Evolutionary conservation across 2,888 invertebrate genomes (phyloP).

Genomic region (Pandemis corylana): DNA sequence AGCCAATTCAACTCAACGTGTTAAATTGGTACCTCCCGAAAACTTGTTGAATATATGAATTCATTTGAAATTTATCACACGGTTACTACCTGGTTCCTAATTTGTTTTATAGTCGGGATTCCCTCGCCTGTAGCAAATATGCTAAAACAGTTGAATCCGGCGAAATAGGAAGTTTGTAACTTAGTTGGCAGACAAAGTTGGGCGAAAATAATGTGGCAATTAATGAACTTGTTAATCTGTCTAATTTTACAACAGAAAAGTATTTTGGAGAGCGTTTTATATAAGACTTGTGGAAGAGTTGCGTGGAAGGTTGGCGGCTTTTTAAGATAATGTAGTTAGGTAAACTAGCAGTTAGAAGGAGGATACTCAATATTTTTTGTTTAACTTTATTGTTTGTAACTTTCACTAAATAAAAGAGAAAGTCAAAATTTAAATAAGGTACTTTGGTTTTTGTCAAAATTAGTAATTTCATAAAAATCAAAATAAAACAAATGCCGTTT

Average conservation of each 20-base stretch:
- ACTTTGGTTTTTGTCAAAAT: too few relatives aligned
- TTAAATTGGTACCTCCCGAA: neutral
- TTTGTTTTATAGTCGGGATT: neutral
- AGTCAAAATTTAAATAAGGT: too few relatives aligned
- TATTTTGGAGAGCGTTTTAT: neutral
- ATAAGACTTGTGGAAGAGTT: too few relatives aligned
- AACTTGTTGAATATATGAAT: neutral
- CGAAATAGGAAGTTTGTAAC: conserved; percentile 5
- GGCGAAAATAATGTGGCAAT: conserved; percentile 8
- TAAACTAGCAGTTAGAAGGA: too few relatives aligned
- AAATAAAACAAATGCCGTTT: too few relatives aligned
- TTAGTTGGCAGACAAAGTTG: conserved; percentile 3
- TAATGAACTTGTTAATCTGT: conserved; percentile 12
- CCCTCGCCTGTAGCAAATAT: conserved; percentile 5
- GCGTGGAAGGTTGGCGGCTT: neutral
- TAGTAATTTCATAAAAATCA: too few relatives aligned
- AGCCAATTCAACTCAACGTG: too few relatives aligned
- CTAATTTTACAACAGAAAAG: neutral
- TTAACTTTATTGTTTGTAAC: too few relatives aligned
- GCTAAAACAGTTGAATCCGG: conserved; percentile 1
- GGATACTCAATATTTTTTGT: too few relatives aligned
- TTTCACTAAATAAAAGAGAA: too few relatives aligned
- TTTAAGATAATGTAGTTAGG: too few relatives aligned
- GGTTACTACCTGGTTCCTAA: neutral
- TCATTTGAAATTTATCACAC: neutral